Conservation (phyloP, 2,888 invertebrate species). For the Therioaphis trifolii region DNA sequence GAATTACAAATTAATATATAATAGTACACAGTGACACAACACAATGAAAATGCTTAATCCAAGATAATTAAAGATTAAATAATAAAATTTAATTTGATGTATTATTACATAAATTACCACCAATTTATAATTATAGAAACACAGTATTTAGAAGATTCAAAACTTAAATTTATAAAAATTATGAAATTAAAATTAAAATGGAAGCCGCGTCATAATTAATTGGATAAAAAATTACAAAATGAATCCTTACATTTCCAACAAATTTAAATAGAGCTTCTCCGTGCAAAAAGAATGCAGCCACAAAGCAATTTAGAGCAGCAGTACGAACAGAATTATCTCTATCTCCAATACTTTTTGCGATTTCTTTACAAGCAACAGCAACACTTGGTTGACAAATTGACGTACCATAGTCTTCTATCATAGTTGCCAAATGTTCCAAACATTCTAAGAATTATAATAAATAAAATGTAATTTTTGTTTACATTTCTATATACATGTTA, state of each 20-base stretch:
- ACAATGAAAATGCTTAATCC: no score
- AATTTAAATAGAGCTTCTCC: constrained; percentile 93
- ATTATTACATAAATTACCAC: neutral
- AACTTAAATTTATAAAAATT: neutral
- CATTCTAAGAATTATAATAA: constrained; percentile 76
- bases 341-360: constrained; percentile 95
- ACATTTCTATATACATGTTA: no score
- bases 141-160: no score
- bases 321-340: constrained; percentile 95
- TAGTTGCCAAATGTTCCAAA: constrained; percentile 87
- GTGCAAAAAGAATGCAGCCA: constrained; percentile 88
- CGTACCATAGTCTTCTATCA: constrained; percentile 88
- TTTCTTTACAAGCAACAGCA: constrained; percentile 83
- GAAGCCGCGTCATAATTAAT: neutral
- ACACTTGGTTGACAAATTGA: constrained; percentile 85
- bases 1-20: no score
- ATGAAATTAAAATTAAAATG: neutral
- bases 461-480: no score
- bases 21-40: no score
- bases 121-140: neutral
- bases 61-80: neutral
- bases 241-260: constrained; percentile 80
- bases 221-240: neutral
- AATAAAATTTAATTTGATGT: no score
- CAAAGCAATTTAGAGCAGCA: constrained; percentile 93